A percentile compares a stretch with the other conserved stretches of the same genome.
phyloP scores from a whole-genome alignment of 2,113 vertebrate genomes.

The Acanthochromis polyacanthus region DNA sequence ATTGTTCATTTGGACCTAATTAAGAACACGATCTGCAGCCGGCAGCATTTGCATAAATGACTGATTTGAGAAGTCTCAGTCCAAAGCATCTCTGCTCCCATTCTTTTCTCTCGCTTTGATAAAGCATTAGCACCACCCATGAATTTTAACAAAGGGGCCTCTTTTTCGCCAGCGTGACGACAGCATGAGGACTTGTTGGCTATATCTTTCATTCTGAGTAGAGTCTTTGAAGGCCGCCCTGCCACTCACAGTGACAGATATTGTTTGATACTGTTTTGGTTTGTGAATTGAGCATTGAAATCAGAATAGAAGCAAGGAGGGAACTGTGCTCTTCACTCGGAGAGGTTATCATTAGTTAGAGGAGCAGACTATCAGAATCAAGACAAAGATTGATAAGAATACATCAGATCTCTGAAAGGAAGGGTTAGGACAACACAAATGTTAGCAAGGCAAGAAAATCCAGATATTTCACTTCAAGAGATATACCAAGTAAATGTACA shows the following conservation, averaged over 20 bases:
- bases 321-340: constrained; percentile 45
- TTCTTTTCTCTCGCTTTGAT: constrained; percentile 52
- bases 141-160: constrained; percentile 56
- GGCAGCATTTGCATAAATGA: constrained; percentile 72
- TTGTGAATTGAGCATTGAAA: constrained; percentile 67
- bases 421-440: too few species aligned
- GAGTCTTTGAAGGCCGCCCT: constrained; percentile 56
- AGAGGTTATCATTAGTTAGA: constrained; percentile 66
- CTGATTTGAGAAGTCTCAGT: constrained; percentile 55
- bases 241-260: constrained; percentile 77
- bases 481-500: constrained; percentile 10
- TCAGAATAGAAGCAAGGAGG: constrained; percentile 68
- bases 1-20: constrained; percentile 78
- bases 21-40: constrained; percentile 55
- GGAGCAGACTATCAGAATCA: constrained; percentile 23
- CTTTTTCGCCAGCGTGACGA: constrained; percentile 38
- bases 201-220: constrained; percentile 69
- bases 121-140: constrained; percentile 62
- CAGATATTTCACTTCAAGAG: not conserved
- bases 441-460: too few species aligned
- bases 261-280: constrained; percentile 70
- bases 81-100: constrained; percentile 43
- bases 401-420: constrained; percentile 18
- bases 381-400: constrained; percentile 26
- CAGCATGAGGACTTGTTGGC: constrained; percentile 62